Percentiles rank a stretch among this genome's conserved stretches.
phyloP scores from a whole-genome alignment of 2,797 vertebrate species.

The Enteromius viviparus region DNA sequence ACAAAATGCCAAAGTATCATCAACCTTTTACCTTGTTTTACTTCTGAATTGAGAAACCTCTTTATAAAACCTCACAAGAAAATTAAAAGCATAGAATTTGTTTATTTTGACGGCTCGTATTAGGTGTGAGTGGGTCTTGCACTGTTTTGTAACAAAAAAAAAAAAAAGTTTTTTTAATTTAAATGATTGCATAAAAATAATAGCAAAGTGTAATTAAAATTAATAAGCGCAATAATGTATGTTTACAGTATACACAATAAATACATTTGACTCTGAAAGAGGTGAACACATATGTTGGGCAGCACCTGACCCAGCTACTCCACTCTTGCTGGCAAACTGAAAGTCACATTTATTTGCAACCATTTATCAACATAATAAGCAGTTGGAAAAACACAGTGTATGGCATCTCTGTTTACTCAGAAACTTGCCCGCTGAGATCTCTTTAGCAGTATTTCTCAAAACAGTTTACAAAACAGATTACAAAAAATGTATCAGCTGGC shows the following conservation, averaged over 20 bases:
- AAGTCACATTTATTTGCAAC: conserved; percentile 21
- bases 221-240: not conserved
- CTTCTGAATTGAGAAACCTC: not conserved
- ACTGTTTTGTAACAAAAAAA: not conserved
- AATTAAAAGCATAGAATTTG: not conserved
- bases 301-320: conserved; percentile 40
- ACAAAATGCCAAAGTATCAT: not conserved
- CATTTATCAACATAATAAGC: conserved; percentile 47
- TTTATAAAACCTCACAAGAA: not conserved
- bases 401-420: conserved; percentile 42
- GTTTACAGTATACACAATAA: not conserved
- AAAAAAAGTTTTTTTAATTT: not conserved
- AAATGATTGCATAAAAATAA: not conserved
- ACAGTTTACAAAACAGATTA: conserved; percentile 48
- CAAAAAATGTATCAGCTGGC: conserved; percentile 37
- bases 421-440: conserved; percentile 43
- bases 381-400: conserved; percentile 28
- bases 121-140: not conserved
- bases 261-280: not conserved
- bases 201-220: not conserved
- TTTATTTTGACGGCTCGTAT: not conserved
- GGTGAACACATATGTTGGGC: not conserved
- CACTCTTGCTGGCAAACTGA: conserved; percentile 25
- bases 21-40: not conserved
- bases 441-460: conserved; percentile 35